phyloP scores from a whole-genome alignment of 2,888 invertebrate species.

The Galerucella calmariensis region DNA sequence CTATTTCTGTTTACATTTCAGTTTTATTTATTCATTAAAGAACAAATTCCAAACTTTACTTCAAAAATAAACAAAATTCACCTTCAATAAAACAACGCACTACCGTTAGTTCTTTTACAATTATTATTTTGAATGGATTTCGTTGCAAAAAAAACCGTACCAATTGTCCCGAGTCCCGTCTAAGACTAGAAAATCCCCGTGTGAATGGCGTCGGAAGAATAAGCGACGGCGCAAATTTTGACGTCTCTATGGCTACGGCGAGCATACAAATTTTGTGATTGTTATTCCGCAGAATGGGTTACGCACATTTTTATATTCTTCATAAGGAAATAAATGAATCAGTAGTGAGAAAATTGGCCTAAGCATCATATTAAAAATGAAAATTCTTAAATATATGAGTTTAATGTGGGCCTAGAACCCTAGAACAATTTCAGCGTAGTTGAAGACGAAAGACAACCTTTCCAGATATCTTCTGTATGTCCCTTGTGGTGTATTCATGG shows the following conservation, averaged over 20 bases:
- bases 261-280: not conserved
- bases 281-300: not conserved
- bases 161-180: constrained; percentile 34
- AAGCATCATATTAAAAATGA: no score
- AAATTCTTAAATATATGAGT: no score
- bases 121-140: not conserved
- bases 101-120: not conserved
- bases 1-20: not conserved
- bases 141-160: constrained; percentile 24
- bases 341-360: no score
- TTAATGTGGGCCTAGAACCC: no score
- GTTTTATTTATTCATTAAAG: no score
- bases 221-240: constrained; percentile 34
- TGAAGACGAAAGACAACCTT: no score
- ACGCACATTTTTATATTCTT: not conserved
- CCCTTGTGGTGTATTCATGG: no score
- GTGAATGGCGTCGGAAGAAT: constrained; percentile 31
- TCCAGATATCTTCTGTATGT: no score
- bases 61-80: not conserved
- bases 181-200: constrained; percentile 38
- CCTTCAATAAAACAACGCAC: not conserved
- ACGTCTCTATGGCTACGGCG: constrained; percentile 36
- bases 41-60: not conserved
- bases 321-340: no score
- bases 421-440: no score